Percentiles rank a stretch among this genome's conserved stretches.
Conservation (phyloP, 2,888 invertebrate species). For the Drosophila parthenogenetica region DNA sequence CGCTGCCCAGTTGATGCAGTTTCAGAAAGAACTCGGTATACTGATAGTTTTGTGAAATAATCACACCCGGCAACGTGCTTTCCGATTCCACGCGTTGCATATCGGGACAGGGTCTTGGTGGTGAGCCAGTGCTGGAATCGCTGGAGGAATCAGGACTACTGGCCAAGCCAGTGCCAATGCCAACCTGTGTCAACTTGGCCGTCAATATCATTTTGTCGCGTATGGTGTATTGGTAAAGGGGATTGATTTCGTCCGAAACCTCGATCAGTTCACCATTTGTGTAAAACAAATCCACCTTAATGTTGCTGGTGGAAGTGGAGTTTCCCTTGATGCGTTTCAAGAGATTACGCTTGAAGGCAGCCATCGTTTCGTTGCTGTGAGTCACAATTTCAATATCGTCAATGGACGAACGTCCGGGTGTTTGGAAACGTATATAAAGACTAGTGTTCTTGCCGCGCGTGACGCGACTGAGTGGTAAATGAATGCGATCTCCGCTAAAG, state of each 20-base stretch:
- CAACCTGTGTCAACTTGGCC: slow-evolving; percentile 91
- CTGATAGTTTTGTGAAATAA: slow-evolving; percentile 93
- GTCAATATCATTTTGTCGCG: slow-evolving; percentile 90
- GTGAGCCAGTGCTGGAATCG: slow-evolving; percentile 97
- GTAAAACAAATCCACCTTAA: slow-evolving; percentile 94
- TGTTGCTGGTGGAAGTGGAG: slow-evolving; percentile 89
- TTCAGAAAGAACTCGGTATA: slow-evolving; percentile 93
- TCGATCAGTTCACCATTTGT: slow-evolving; percentile 95
- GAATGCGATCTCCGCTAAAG: slow-evolving; percentile 94
- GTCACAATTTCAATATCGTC: slow-evolving; percentile 97
- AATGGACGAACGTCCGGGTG: slow-evolving; percentile 93
- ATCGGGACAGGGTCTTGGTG: slow-evolving; percentile 92
- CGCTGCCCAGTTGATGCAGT: slow-evolving; percentile 94
- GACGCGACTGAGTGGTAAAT: slow-evolving; percentile 93
- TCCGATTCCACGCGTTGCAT: slow-evolving; percentile 93
- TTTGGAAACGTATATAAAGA: slow-evolving; percentile 94
- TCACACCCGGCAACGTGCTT: slow-evolving; percentile 95
- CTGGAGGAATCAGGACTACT: slow-evolving; percentile 97
- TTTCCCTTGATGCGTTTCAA: slow-evolving; percentile 86
- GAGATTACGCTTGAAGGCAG: slow-evolving; percentile 92
- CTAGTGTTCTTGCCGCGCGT: slow-evolving; percentile 95
- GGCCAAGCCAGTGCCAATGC: slow-evolving; percentile 89
- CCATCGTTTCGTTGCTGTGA: slow-evolving; percentile 97
- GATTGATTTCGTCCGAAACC: slow-evolving; percentile 93
- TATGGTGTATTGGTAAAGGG: slow-evolving; percentile 93